These are phyloP conservation scores for Vespertilio murinus DNA, from an alignment of 2,797 vertebrate species.

Conservation along the genomic window DNA sequence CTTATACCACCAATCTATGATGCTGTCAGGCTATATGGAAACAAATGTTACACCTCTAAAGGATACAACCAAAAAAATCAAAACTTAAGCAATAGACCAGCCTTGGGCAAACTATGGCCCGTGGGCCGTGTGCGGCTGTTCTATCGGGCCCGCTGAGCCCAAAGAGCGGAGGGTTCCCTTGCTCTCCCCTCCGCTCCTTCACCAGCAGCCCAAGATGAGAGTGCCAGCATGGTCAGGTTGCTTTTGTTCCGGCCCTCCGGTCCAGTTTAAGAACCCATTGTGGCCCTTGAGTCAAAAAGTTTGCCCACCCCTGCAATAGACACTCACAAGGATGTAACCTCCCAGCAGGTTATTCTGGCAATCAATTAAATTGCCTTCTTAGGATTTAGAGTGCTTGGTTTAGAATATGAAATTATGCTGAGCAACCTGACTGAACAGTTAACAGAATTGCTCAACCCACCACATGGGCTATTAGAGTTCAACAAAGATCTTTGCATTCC, in stretches of 20 bases:
- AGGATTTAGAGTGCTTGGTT: neutral
- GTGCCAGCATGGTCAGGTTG: no score
- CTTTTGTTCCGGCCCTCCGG: no score
- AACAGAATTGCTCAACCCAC: neutral
- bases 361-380: neutral
- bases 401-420: neutral
- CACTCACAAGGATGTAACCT: neutral
- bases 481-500: neutral
- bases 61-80: neutral
- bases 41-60: neutral
- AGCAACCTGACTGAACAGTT: neutral
- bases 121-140: no score
- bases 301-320: no score
- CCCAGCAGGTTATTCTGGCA: neutral
- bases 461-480: neutral
- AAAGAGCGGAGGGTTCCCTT: no score
- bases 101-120: no score
- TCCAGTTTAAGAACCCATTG: no score
- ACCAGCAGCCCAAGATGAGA: no score
- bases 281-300: no score
- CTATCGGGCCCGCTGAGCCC: no score
- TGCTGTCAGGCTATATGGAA: neutral
- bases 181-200: no score
- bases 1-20: neutral
- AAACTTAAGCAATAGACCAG: neutral